Conservation (phyloP, 2,797 vertebrate genomes). For the Clangula hyemalis region DNA sequence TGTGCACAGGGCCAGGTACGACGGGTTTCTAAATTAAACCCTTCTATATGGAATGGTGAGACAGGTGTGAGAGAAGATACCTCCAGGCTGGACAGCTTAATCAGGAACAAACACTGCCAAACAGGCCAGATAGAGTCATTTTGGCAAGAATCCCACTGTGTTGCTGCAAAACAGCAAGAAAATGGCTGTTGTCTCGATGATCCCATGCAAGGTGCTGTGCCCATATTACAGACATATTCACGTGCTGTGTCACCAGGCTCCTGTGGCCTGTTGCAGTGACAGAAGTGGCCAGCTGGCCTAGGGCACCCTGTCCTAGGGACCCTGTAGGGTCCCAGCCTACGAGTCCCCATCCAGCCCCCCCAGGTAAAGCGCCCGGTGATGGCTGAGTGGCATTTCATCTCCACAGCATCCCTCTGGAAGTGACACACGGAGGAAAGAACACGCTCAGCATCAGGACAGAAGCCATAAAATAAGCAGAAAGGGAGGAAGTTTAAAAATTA, state of each 20-base stretch:
- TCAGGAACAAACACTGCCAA: neutral
- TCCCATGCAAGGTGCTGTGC: neutral
- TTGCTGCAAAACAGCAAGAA: neutral
- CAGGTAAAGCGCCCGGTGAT: neutral
- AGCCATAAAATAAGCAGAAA: conserved; percentile 50
- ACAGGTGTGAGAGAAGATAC: conserved; percentile 44
- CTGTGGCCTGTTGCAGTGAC: neutral
- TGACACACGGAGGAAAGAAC: neutral
- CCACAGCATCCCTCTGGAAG: neutral
- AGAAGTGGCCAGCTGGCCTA: neutral
- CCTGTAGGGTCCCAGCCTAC: neutral
- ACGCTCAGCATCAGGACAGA: conserved; percentile 17
- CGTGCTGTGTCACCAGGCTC: neutral
- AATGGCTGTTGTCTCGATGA: neutral
- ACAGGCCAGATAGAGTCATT: neutral
- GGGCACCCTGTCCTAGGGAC: too few relatives aligned
- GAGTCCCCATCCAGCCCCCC: neutral
- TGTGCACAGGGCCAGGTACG: neutral
- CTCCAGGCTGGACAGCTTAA: conserved; percentile 31
- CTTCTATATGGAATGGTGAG: conserved; percentile 13
- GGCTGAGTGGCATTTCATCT: neutral
- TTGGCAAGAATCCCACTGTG: neutral
- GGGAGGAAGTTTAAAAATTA: conserved; percentile 69
- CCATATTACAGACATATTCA: neutral
- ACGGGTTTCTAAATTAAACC: conserved; percentile 55